Evolutionary conservation across 2,888 invertebrate genomes (phyloP).

Genomic region (Coecobrya sp.): DNA sequence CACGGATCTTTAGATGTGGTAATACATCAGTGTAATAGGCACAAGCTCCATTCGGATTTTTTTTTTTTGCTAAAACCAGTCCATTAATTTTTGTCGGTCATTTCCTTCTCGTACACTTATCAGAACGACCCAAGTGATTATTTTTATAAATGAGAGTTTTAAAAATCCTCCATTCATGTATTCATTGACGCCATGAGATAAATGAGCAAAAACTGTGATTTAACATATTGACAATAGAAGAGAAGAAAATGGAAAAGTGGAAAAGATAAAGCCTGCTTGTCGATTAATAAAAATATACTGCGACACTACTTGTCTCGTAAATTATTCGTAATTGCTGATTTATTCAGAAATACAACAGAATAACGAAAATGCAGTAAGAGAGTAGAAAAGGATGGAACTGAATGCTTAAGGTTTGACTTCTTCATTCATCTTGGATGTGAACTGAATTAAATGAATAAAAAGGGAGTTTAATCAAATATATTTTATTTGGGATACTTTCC

Average conservation of each 20-base stretch:
- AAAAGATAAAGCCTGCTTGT: constrained; percentile 46
- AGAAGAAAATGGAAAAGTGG: constrained; percentile 26
- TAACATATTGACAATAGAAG: background rate
- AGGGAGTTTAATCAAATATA: background rate
- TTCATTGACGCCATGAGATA: constrained; percentile 7
- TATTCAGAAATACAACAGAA: constrained; percentile 60
- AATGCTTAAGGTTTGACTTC: constrained; percentile 36
- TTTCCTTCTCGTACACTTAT: background rate
- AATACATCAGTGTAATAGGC: background rate
- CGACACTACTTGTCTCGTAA: constrained; percentile 62
- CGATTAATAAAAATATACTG: constrained; percentile 71
- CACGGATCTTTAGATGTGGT: background rate
- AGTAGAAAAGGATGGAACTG: background rate
- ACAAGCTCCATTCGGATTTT: background rate
- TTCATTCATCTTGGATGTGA: background rate
- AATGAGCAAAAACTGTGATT: background rate
- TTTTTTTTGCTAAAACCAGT: constrained; percentile 16
- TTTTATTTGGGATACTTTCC: background rate
- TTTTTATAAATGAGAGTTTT: constrained; percentile 24
- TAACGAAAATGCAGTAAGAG: background rate
- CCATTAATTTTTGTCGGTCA: constrained; percentile 44
- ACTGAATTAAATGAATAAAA: constrained; percentile 21
- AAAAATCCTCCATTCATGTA: background rate
- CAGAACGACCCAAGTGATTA: background rate
- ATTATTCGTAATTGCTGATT: constrained; percentile 77